Evolutionary conservation across 2,888 invertebrate genomes (phyloP), one percentile per base, ranked within the genome.

Genomic region (Stenchaetothrips biformis): DNA sequence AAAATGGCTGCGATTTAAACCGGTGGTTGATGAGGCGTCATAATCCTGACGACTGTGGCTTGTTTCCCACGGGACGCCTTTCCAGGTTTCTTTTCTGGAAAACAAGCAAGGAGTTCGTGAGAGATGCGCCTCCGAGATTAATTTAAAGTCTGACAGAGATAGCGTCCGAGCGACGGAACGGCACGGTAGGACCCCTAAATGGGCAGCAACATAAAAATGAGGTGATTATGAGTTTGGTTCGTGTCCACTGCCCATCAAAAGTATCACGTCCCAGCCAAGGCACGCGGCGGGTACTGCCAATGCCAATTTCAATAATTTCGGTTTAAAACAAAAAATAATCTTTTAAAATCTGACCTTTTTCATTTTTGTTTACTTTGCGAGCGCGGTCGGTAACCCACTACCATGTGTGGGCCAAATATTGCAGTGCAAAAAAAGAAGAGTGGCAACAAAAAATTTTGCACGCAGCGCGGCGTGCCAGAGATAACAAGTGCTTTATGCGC

Each of bases 401-500:
- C 37, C 4, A 1, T 37, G 37, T 37, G 37, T 37, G 37, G 37
- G 37, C 37, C 37, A 37, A 37, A 37, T 37, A 37, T 37, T 37
- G 37, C 37, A 37, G 37, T 37, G 37, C 37, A 37, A 37, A 37
- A 37, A 37, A 37, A 37, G 4, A 37, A 37, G 4, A 4, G 37
- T 1, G 37, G 37, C 4, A 1, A 37, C 37, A 37, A 37, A 37
- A 37, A 37, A 37, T 37, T 37, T 37, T 37, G 37, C 37, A 4
- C 37, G 37, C 4, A 18, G 67, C 11, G 67, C 67, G 67, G 67
- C 67, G 25, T 9, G 67, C 25, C 9, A 74, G 67, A 74, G 67
- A 74, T 74, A 74, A 25, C 67, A 74, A 74, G 67, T 74, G 67
- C 67, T 74, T 74, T 74, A 74, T 74, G 67, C 21, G 21, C 11